These are phyloP conservation scores for Drosophila macrospina DNA, from an alignment of 2,888 invertebrate species.

Conservation along the genomic window DNA sequence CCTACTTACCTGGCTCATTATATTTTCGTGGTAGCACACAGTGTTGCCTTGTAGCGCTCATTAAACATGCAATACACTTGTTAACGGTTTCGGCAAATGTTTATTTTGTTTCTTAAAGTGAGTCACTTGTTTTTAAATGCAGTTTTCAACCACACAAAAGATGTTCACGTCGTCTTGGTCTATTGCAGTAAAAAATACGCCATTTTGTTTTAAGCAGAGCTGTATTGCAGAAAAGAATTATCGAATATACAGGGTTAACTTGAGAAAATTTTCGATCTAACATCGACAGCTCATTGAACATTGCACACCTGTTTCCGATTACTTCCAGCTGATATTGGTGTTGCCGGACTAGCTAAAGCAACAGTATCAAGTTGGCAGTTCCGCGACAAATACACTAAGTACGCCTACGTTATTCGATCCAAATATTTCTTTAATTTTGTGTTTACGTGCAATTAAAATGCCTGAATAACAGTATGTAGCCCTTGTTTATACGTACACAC, in stretches of 20 bases:
- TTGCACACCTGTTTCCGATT: constrained; percentile 41
- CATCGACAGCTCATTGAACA: constrained; percentile 9
- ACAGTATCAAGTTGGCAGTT: constrained; percentile 39
- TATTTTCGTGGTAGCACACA: constrained; percentile 83
- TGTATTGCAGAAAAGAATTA: constrained; percentile 16
- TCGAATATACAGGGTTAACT: constrained; percentile 20
- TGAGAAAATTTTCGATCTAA: background rate
- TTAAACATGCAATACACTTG: constrained; percentile 82
- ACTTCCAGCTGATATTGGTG: constrained; percentile 37
- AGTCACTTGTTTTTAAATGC: constrained; percentile 73
- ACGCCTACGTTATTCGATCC: constrained; percentile 30
- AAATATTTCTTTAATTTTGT: constrained; percentile 20
- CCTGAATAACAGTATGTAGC: constrained; percentile 46
- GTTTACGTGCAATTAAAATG: constrained; percentile 24
- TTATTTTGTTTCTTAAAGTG: constrained; percentile 53
- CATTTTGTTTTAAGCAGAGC: constrained; percentile 78
- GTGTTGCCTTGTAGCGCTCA: constrained; percentile 83
- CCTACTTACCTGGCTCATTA: constrained; percentile 85
- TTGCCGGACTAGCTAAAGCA: constrained; percentile 3
- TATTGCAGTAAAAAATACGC: constrained; percentile 77
- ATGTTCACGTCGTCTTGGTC: constrained; percentile 73
- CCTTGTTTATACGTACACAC: constrained; percentile 19
- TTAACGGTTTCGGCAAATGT: constrained; percentile 59
- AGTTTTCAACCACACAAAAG: constrained; percentile 74
- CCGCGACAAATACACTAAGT: constrained; percentile 26